Evolutionary conservation across 2,888 invertebrate genomes (phyloP).

Genomic region (Eupithecia subumbrata): DNA sequence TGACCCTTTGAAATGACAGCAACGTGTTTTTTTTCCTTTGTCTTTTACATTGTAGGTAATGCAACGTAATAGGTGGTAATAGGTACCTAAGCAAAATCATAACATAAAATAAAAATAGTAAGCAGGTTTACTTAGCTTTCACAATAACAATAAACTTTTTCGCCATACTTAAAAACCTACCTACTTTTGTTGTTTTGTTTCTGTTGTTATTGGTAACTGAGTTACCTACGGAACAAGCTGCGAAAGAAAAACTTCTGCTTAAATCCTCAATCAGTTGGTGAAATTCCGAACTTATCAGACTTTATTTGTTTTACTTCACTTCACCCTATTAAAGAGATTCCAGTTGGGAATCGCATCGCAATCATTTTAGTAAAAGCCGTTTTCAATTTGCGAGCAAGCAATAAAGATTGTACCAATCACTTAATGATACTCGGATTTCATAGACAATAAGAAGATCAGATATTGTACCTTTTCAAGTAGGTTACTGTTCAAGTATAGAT

Average conservation of each 20-base stretch:
- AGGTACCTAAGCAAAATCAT: neutral
- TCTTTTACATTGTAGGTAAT: neutral
- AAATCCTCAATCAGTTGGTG: neutral
- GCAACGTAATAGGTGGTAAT: too few species aligned
- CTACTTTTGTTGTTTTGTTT: neutral
- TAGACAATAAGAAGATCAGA: neutral
- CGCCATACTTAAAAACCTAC: neutral
- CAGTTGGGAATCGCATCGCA: neutral
- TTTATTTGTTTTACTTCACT: neutral
- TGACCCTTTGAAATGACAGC: too few species aligned
- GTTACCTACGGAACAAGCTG: neutral
- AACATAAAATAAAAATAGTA: neutral
- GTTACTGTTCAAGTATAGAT: too few species aligned
- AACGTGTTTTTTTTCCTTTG: too few species aligned
- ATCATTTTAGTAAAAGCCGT: neutral
- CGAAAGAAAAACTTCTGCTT: neutral
- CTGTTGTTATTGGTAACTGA: neutral
- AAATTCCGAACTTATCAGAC: neutral
- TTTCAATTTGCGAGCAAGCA: neutral
- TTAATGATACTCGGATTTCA: neutral
- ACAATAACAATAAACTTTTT: neutral
- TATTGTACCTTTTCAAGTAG: neutral
- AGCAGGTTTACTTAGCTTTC: neutral
- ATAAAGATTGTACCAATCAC: neutral
- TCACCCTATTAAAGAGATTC: too few species aligned